Evolutionary conservation across 1,140 invertebrate genomes (phyloP).

Genomic region (Listronotus oregonensis): DNA sequence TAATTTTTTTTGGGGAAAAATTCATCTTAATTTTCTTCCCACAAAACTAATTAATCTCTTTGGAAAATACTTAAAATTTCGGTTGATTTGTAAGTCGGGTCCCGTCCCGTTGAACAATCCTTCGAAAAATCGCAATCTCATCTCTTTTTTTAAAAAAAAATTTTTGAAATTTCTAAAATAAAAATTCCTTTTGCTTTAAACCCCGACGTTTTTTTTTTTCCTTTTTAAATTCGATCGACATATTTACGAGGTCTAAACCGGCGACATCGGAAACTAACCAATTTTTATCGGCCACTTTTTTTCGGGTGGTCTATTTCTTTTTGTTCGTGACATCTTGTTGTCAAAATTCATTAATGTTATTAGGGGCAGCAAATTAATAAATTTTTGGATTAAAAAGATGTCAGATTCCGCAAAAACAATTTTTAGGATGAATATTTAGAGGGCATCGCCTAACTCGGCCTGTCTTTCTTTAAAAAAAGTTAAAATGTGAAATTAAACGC

Average conservation of each 20-base stretch:
- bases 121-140: conserved; percentile 15
- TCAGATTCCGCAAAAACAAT: too few species aligned
- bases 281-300: conserved; percentile 19
- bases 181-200: conserved; percentile 18
- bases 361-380: too few species aligned
- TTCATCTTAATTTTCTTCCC: too few species aligned
- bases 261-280: conserved; percentile 24
- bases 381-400: too few species aligned
- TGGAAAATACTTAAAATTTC: conserved; percentile 2
- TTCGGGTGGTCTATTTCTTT: conserved; percentile 5
- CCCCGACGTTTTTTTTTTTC: conserved; percentile 16
- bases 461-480: too few species aligned
- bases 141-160: conserved; percentile 9
- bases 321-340: not conserved
- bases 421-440: too few species aligned
- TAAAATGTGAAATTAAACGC: too few species aligned
- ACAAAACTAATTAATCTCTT: not conserved
- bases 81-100: too few species aligned
- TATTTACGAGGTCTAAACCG: conserved; percentile 16
- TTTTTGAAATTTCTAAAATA: conserved; percentile 12
- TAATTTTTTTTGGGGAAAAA: too few species aligned
- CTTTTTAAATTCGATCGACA: conserved; percentile 15
- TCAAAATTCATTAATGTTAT: not conserved
- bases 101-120: conserved; percentile 15
- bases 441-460: too few species aligned